Evolutionary conservation across 2,113 vertebrate species (phyloP).

Genomic region (Lepisosteus osseus): DNA sequence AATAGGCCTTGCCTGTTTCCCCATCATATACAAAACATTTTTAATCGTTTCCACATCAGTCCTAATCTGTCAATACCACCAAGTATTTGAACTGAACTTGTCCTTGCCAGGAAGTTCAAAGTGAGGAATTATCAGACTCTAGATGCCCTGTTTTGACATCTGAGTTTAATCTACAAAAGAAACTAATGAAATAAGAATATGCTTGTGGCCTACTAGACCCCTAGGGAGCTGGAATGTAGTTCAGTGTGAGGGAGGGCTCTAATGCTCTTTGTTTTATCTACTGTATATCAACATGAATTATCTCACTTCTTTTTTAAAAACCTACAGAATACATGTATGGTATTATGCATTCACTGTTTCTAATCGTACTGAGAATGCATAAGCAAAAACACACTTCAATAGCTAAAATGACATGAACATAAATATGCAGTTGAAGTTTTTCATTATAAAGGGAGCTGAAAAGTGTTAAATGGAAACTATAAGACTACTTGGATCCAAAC

Average conservation of each 20-base stretch:
- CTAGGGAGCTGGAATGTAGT: not conserved
- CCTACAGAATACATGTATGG: no score
- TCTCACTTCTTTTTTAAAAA: no score
- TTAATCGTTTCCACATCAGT: conserved; percentile 30
- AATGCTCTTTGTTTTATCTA: not conserved
- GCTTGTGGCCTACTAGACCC: not conserved
- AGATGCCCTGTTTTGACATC: conserved; percentile 27
- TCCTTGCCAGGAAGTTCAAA: conserved; percentile 47
- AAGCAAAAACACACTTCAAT: no score
- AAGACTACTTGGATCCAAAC: no score
- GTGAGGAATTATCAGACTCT: conserved; percentile 20
- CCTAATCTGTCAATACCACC: conserved; percentile 30
- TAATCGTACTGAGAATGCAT: no score
- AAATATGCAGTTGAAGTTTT: no score
- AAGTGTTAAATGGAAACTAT: no score
- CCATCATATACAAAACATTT: conserved; percentile 42
- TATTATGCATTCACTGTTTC: no score
- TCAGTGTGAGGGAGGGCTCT: not conserved
- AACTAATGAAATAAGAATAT: conserved; percentile 13
- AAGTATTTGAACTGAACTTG: conserved; percentile 29
- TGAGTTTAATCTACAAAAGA: conserved; percentile 43
- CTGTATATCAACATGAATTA: not conserved
- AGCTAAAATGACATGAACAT: no score
- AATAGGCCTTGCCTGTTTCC: conserved; percentile 33
- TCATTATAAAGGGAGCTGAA: no score